A percentile compares a stretch with the other conserved stretches of the same genome.
Conservation (phyloP, 2,888 invertebrate genomes). For the Tinea trinotella region DNA sequence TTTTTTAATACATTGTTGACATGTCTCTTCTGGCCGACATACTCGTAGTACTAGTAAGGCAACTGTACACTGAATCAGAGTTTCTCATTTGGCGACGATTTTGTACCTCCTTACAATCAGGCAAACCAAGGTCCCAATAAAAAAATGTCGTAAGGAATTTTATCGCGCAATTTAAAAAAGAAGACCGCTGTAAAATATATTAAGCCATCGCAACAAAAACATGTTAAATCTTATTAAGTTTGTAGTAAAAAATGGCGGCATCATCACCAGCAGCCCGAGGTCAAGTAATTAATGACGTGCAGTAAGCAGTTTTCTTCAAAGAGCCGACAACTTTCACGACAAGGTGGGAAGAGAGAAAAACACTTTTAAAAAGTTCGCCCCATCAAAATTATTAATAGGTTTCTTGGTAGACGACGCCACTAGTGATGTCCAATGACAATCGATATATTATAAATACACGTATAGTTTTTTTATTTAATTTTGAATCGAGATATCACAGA, state of each 20-base stretch:
- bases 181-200: neutral
- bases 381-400: constrained; percentile 67
- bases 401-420: constrained; percentile 36
- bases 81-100: no score
- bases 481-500: neutral
- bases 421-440: constrained; percentile 29
- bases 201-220: neutral
- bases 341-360: constrained; percentile 33
- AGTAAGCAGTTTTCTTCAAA: constrained; percentile 22
- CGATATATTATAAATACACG: constrained; percentile 22
- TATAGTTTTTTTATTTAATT: neutral
- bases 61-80: no score
- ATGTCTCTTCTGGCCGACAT: no score
- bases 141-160: neutral
- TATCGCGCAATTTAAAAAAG: neutral
- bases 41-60: no score
- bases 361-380: constrained; percentile 64
- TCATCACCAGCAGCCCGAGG: constrained; percentile 44
- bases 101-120: no score
- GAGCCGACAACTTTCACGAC: constrained; percentile 22
- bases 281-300: constrained; percentile 46
- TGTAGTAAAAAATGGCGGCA: constrained; percentile 10
- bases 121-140: no score
- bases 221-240: neutral
- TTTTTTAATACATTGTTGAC: no score